phyloP scores from a whole-genome alignment of 2,888 invertebrate species.

The Ptychoptera contaminata region DNA sequence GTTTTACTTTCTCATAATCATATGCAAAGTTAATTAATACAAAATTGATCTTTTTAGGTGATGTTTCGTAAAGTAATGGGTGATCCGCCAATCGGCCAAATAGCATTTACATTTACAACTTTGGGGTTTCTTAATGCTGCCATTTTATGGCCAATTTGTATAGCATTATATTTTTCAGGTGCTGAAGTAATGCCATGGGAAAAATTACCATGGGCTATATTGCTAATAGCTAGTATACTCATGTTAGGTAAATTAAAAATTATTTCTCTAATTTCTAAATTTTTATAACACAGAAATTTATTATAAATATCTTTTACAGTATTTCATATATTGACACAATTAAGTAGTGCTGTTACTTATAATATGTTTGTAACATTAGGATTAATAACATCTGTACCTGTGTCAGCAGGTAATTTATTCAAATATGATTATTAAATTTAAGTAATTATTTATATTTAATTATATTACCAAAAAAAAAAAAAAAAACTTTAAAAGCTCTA shows the following conservation, averaged over 20 bases:
- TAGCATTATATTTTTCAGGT: slow-evolving; percentile 73
- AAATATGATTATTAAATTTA: slow-evolving; percentile 6
- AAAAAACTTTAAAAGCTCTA: too few relatives aligned
- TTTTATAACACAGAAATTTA: not conserved
- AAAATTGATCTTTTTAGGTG: slow-evolving; percentile 41
- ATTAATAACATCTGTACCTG: slow-evolving; percentile 83
- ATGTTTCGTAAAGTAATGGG: slow-evolving; percentile 89
- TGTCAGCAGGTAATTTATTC: slow-evolving; percentile 65
- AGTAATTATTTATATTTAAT: slow-evolving; percentile 3
- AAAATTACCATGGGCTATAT: slow-evolving; percentile 73
- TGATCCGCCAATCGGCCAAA: slow-evolving; percentile 80
- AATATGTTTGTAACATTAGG: slow-evolving; percentile 90
- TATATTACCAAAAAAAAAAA: slow-evolving; percentile 4
- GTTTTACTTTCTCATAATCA: slow-evolving; percentile 1
- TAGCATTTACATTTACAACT: slow-evolving; percentile 83
- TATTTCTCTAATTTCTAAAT: not conserved
- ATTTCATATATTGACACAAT: slow-evolving; percentile 85
- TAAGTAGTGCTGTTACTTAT: slow-evolving; percentile 84
- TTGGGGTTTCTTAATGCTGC: slow-evolving; percentile 79
- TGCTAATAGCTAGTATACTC: slow-evolving; percentile 64
- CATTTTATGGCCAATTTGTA: slow-evolving; percentile 80
- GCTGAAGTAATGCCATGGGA: slow-evolving; percentile 71
- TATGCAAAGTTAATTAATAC: too few relatives aligned
- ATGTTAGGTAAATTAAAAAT: slow-evolving; percentile 50
- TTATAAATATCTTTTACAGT: slow-evolving; percentile 50